These are phyloP conservation scores for Vultur gryphus DNA, from an alignment of 2,797 vertebrate species.

Conservation along the genomic window DNA sequence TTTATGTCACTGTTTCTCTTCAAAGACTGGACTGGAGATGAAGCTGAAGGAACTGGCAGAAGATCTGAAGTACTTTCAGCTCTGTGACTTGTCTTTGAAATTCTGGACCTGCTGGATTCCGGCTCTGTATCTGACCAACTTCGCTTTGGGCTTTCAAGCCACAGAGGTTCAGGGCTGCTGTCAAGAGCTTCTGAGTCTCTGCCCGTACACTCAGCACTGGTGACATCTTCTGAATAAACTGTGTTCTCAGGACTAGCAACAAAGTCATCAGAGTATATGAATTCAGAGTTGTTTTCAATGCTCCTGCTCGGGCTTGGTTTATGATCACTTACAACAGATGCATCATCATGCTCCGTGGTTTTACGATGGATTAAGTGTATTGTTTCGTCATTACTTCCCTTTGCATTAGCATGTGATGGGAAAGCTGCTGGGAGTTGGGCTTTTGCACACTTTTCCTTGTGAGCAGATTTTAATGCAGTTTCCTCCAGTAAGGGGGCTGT, in stretches of 20 bases:
- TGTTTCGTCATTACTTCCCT: conserved; percentile 29
- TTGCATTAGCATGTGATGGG: conserved; percentile 3
- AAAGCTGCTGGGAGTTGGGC: conserved; percentile 52
- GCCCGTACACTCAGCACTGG: conserved; percentile 73
- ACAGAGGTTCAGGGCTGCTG: conserved; percentile 67
- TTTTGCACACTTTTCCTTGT: not conserved
- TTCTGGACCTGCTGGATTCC: conserved; percentile 42
- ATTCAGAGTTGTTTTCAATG: conserved; percentile 49
- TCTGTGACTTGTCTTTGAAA: conserved; percentile 60
- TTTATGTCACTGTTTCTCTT: conserved; percentile 69
- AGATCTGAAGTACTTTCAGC: conserved; percentile 54
- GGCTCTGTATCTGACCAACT: not conserved
- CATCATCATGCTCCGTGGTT: not conserved
- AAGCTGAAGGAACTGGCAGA: conserved; percentile 72
- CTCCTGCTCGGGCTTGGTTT: conserved; percentile 38
- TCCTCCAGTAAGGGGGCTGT: not conserved
- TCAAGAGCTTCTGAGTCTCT: conserved; percentile 53
- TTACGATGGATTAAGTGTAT: not conserved
- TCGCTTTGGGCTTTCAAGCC: conserved; percentile 32
- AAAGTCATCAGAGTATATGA: conserved; percentile 71
- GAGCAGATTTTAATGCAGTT: not conserved
- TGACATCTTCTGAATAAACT: conserved; percentile 83
- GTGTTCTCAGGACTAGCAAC: conserved; percentile 64
- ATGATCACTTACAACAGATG: not conserved
- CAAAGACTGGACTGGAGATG: conserved; percentile 74